A percentile compares a stretch with the other conserved stretches of the same genome.
These are phyloP conservation scores for Ypsolopha sequella DNA, from an alignment of 2,888 invertebrate species.

Conservation along the genomic window DNA sequence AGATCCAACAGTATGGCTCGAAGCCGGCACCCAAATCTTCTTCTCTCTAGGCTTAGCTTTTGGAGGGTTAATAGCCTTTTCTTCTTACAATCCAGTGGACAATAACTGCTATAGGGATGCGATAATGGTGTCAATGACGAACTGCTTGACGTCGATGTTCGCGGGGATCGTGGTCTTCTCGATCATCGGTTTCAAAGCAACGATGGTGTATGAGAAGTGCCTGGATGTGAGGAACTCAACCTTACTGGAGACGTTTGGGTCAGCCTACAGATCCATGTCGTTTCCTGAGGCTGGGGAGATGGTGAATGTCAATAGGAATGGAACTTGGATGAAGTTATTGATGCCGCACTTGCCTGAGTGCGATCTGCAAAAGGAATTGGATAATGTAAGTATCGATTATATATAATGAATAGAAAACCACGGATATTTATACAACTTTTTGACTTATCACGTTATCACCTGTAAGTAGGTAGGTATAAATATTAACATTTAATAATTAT, in stretches of 20 bases:
- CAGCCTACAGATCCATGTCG: constrained; percentile 45
- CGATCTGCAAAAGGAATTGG: constrained; percentile 87
- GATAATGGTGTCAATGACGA: constrained; percentile 91
- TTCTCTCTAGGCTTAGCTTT: constrained; percentile 96
- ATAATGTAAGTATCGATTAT: constrained; percentile 86
- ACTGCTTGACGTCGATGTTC: constrained; percentile 96
- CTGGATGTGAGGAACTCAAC: constrained; percentile 74
- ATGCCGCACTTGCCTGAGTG: constrained; percentile 81
- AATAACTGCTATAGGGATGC: constrained; percentile 97
- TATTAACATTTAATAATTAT: too few relatives aligned
- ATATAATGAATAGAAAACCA: too few relatives aligned
- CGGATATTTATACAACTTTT: too few relatives aligned
- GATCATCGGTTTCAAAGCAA: constrained; percentile 93
- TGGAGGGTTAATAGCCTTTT: constrained; percentile 95
- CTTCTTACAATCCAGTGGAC: constrained; percentile 96
- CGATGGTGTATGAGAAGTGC: constrained; percentile 85
- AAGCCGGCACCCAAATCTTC: constrained; percentile 98
- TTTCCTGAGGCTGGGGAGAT: constrained; percentile 71
- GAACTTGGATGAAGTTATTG: constrained; percentile 68
- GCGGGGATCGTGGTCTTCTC: constrained; percentile 97
- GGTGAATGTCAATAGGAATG: constrained; percentile 62
- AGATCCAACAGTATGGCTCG: constrained; percentile 97
- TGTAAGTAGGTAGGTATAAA: too few relatives aligned
- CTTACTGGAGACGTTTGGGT: constrained; percentile 68
- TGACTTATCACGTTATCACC: too few relatives aligned